Conservation (phyloP, 1,140 invertebrate genomes). For the Cardiocondyla obscurior region DNA sequence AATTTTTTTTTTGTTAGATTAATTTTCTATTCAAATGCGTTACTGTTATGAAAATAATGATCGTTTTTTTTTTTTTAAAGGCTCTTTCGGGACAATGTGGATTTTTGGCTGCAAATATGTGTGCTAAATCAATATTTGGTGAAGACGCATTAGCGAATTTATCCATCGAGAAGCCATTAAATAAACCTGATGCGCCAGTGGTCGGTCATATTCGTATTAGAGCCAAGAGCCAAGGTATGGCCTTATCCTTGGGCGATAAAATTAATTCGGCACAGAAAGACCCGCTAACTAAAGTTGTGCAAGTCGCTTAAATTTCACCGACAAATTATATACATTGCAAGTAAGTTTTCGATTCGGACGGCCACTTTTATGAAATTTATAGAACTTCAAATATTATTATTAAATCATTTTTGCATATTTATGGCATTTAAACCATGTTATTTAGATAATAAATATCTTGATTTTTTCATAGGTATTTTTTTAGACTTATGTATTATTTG, state of each 20-base stretch:
- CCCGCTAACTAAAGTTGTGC: constrained; percentile 85
- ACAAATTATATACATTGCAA: neutral
- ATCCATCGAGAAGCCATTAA: constrained; percentile 97
- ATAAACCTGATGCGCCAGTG: constrained; percentile 94
- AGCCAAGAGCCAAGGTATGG: constrained; percentile 99
- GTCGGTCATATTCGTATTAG: constrained; percentile 98
- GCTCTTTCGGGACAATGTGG: constrained; percentile 98
- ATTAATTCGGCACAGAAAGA: constrained; percentile 96
- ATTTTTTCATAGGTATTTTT: neutral
- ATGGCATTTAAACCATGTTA: neutral
- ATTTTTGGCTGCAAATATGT: constrained; percentile 99
- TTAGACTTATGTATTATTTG: constrained; percentile 8
- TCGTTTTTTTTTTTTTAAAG: constrained; percentile 79
- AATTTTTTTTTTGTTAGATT: constrained; percentile 2
- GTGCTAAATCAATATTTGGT: constrained; percentile 99
- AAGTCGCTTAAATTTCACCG: constrained; percentile 82
- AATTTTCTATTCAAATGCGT: constrained; percentile 7
- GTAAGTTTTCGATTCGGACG: constrained; percentile 4
- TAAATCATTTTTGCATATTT: constrained; percentile 6
- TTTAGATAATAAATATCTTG: neutral
- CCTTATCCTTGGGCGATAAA: constrained; percentile 97
- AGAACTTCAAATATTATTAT: neutral
- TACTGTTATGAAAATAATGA: constrained; percentile 9
- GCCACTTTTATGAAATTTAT: neutral
- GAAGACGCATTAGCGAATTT: constrained; percentile 99